phyloP scores from a whole-genome alignment of 2,888 invertebrate species.

The Tholera decimalis region DNA sequence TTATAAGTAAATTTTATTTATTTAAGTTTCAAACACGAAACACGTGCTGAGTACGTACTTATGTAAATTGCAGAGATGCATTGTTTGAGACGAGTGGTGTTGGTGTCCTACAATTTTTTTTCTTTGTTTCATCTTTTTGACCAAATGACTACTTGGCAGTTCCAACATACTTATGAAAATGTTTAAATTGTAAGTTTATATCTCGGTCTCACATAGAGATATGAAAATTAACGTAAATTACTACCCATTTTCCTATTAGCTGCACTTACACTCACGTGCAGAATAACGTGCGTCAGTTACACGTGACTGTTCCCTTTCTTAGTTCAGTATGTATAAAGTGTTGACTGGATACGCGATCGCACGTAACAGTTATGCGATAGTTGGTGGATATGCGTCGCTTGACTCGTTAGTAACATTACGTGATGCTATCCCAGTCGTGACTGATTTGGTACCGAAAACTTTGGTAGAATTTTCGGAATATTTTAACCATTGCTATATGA shows the following conservation, averaged over 20 bases:
- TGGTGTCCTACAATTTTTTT: no score
- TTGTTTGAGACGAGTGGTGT: no score
- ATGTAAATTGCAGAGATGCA: no score
- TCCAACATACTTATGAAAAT: no score
- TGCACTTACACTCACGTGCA: neutral
- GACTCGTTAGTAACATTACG: no score
- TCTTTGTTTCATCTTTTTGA: no score
- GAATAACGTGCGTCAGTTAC: neutral
- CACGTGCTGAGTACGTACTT: no score
- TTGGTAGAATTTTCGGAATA: neutral
- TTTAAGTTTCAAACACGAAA: no score
- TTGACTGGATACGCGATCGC: conserved; percentile 38
- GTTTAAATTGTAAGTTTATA: no score
- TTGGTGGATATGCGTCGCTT: conserved; percentile 25
- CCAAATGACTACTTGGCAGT: no score
- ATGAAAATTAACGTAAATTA: conserved; percentile 6
- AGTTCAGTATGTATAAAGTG: neutral
- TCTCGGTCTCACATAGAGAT: no score
- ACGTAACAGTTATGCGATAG: conserved; percentile 48
- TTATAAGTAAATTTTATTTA: no score
- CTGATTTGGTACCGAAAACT: conserved; percentile 1
- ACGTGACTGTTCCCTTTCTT: conserved; percentile 15
- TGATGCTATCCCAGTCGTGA: conserved; percentile 2
- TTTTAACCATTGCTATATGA: neutral
- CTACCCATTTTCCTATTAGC: neutral